A percentile compares a stretch with the other conserved stretches of the same genome.
Evolutionary conservation across 1,140 invertebrate species (phyloP).

Genomic region (Drosophila pseudoobscura): DNA sequence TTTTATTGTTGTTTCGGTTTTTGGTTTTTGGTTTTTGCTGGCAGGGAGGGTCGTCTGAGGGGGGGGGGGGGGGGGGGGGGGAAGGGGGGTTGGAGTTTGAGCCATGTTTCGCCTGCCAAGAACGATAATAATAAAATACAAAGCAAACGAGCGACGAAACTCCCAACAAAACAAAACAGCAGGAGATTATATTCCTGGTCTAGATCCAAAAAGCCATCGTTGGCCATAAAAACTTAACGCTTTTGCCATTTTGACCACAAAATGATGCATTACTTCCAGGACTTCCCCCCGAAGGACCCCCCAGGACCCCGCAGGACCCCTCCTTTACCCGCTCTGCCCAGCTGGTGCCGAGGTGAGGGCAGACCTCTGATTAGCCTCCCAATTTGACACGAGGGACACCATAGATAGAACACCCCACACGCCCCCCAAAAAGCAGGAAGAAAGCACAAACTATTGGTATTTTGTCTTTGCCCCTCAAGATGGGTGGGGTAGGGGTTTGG

Average conservation of each 20-base stretch:
- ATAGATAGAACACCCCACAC: too few relatives aligned
- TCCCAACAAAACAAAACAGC: conserved; percentile 34
- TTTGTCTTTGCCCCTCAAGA: conserved; percentile 18
- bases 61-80: background rate
- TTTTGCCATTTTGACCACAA: conserved; percentile 79
- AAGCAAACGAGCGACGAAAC: conserved; percentile 69
- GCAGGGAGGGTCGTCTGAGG: background rate
- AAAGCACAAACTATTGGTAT: conserved; percentile 57
- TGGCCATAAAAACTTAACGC: conserved; percentile 80
- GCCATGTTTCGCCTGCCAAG: conserved; percentile 56
- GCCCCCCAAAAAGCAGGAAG: conserved; percentile 1
- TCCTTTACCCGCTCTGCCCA: too few relatives aligned
- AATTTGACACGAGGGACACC: conserved; percentile 46
- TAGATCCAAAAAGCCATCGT: conserved; percentile 74
- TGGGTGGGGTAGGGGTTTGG: too few relatives aligned
- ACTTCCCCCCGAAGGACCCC: background rate
- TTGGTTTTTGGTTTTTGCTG: conserved; percentile 39
- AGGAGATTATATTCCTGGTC: conserved; percentile 64
- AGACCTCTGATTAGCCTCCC: conserved; percentile 43
- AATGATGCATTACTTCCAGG: conserved; percentile 70
- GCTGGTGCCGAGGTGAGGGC: background rate
- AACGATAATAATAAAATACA: conserved; percentile 81
- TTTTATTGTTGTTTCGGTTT: conserved; percentile 74
- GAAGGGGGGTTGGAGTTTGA: background rate
- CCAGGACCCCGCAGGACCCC: conserved; percentile 6